Evolutionary conservation across 2,888 invertebrate genomes (phyloP).

Genomic region (Neoscelio sp.): DNA sequence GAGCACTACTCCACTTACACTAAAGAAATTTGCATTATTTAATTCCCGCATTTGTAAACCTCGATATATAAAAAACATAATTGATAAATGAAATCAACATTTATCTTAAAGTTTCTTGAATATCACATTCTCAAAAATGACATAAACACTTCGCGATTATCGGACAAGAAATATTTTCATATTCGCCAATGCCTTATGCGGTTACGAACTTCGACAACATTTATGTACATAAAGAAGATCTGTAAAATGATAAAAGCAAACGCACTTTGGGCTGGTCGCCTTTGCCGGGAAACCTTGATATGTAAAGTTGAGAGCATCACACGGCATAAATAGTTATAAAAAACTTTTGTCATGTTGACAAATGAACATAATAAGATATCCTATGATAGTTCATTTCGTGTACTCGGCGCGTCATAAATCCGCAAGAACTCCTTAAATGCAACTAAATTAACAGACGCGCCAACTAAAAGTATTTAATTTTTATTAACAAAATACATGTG

Average conservation of each 20-base stretch:
- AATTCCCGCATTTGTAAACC: too few relatives aligned
- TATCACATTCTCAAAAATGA: not conserved
- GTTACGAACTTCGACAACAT: not conserved
- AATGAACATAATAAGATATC: not conserved
- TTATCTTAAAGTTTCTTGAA: too few relatives aligned
- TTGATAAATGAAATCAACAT: too few relatives aligned
- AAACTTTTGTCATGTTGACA: not conserved
- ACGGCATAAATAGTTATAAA: conserved; percentile 7
- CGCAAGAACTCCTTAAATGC: not conserved
- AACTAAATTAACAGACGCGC: not conserved
- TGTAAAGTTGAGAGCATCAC: conserved; percentile 34
- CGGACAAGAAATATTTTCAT: not conserved
- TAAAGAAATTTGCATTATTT: too few relatives aligned
- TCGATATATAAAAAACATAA: too few relatives aligned
- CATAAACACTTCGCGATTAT: not conserved
- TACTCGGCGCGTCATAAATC: too few relatives aligned
- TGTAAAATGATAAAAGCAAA: conserved; percentile 4
- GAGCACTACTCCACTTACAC: too few relatives aligned
- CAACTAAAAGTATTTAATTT: too few relatives aligned
- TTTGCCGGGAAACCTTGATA: conserved; percentile 25
- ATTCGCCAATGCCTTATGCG: not conserved
- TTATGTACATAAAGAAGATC: conserved; percentile 12
- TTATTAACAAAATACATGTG: too few relatives aligned
- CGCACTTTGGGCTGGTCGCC: conserved; percentile 1
- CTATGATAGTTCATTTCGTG: not conserved